Conservation (phyloP, 2,888 invertebrate species). For the Calephelis perditalis region DNA sequence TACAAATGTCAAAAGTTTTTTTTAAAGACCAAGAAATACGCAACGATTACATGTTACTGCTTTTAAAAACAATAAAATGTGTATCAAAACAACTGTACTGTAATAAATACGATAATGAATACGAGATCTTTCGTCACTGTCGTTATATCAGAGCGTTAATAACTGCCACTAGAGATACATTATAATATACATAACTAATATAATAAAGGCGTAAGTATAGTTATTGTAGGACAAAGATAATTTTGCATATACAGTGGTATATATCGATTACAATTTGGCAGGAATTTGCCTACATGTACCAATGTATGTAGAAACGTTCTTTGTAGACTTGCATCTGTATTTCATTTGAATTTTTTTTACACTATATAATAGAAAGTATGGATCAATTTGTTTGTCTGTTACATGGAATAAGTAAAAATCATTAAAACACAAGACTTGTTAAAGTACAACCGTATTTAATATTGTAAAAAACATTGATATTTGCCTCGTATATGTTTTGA, state of each 20-base stretch:
- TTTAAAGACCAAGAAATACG: background rate
- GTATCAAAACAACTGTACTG: conserved; percentile 6
- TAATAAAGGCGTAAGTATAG: conserved; percentile 45
- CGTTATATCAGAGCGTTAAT: conserved; percentile 57
- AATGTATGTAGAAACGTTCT: background rate
- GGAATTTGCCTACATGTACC: background rate
- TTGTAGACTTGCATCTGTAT: background rate
- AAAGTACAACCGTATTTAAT: no score
- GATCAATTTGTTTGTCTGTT: background rate
- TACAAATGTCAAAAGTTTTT: background rate
- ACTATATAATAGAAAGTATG: background rate
- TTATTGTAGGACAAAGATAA: conserved; percentile 42
- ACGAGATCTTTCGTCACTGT: conserved; percentile 44
- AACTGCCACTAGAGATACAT: conserved; percentile 73
- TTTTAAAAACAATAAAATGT: background rate
- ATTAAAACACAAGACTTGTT: background rate
- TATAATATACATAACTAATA: conserved; percentile 57
- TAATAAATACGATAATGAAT: conserved; percentile 28
- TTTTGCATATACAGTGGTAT: no score
- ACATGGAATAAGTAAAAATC: background rate
- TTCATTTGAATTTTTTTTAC: conserved; percentile 3
- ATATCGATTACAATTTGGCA: no score
- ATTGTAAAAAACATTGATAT: no score
- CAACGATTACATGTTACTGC: background rate
- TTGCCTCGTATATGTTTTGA: no score